Conservation (phyloP, 2,113 vertebrate species). For the Dicerorhinus sumatrensis region DNA sequence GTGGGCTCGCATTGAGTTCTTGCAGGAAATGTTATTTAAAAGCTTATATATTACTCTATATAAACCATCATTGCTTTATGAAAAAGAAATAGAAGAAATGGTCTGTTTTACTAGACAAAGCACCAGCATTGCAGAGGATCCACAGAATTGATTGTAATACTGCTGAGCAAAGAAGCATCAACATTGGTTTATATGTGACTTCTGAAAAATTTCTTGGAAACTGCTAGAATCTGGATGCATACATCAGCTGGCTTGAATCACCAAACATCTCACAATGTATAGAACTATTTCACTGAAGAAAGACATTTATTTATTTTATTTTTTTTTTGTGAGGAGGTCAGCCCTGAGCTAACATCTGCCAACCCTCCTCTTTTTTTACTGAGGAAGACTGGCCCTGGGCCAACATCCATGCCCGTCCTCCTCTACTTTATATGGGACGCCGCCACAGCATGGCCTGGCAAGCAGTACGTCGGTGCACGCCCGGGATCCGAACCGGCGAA, state of each 20-base stretch:
- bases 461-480: too few relatives aligned
- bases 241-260: background rate
- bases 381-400: too few relatives aligned
- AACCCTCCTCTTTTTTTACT: too few relatives aligned
- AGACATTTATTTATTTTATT: too few relatives aligned
- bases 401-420: too few relatives aligned
- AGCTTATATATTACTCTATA: background rate
- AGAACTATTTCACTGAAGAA: background rate
- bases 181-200: background rate
- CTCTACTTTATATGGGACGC: too few relatives aligned
- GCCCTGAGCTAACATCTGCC: too few relatives aligned
- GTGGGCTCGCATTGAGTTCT: background rate
- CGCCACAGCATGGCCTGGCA: too few relatives aligned
- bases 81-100: background rate
- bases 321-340: too few relatives aligned
- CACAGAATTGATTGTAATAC: background rate
- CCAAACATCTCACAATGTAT: background rate
- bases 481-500: too few relatives aligned
- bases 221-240: background rate
- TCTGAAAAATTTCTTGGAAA: background rate
- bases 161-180: background rate
- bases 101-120: background rate
- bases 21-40: conserved; percentile 12
- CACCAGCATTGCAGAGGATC: background rate
- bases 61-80: background rate